These are phyloP conservation scores for Cassiopea xamachana DNA, from an alignment of 30 jellyfish, hydroid and myxozoan species.

Conservation along the genomic window DNA sequence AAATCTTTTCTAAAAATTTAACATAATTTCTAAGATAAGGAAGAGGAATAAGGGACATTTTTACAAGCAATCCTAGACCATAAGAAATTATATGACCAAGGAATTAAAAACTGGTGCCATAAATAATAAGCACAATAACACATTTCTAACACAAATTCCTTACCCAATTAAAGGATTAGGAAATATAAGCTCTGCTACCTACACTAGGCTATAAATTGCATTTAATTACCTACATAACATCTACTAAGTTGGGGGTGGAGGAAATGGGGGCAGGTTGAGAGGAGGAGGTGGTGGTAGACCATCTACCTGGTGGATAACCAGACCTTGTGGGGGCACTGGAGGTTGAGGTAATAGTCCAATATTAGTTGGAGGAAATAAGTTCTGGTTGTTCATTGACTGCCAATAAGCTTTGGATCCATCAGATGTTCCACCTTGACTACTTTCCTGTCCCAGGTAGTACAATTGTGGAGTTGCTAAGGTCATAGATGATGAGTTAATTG, in stretches of 20 bases:
- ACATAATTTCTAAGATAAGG: too few species aligned
- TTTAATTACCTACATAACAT: not conserved
- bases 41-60: too few species aligned
- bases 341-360: conserved; percentile 56
- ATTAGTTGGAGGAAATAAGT: conserved; percentile 32
- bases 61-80: not conserved
- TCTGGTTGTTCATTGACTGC: conserved; percentile 19
- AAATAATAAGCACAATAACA: not conserved
- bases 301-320: conserved; percentile 57
- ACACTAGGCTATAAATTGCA: not conserved
- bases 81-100: not conserved
- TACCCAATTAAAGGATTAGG: not conserved
- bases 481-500: conserved; percentile 17
- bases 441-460: conserved; percentile 51
- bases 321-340: conserved; percentile 72
- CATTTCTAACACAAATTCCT: not conserved
- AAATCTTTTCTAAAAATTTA: too few species aligned
- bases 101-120: not conserved
- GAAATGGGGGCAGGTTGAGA: conserved; percentile 46
- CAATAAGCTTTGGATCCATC: conserved; percentile 35
- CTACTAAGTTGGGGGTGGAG: conserved; percentile 19
- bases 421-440: conserved; percentile 19
- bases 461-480: conserved; percentile 33
- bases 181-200: not conserved
- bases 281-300: conserved; percentile 85